Conservation (phyloP, 2,113 vertebrate species). For the Bujurquina vittata region DNA sequence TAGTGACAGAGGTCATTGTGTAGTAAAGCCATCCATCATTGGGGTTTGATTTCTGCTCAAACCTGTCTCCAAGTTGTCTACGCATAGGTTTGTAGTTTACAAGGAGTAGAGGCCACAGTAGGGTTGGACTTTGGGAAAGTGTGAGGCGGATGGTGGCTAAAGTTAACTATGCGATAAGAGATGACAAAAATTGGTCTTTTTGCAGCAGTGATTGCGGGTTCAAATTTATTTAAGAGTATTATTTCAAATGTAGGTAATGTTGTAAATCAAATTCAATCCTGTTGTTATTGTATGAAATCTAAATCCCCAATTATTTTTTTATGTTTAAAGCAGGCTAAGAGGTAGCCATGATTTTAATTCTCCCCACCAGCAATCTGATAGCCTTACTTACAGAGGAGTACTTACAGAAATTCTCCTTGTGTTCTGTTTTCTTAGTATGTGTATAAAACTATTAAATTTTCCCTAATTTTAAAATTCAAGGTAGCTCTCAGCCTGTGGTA, state of each 20-base stretch:
- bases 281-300: neutral
- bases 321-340: slow-evolving; percentile 8
- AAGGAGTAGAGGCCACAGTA: slow-evolving; percentile 27
- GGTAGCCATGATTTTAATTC: neutral
- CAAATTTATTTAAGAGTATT: neutral
- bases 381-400: slow-evolving; percentile 9
- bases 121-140: slow-evolving; percentile 29
- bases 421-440: slow-evolving; percentile 21
- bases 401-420: slow-evolving; percentile 43
- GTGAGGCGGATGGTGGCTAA: neutral
- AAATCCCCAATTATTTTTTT: slow-evolving; percentile 3
- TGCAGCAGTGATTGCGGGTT: neutral
- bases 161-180: neutral
- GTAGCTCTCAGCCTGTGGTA: slow-evolving; percentile 51
- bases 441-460: slow-evolving; percentile 44
- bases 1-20: slow-evolving; percentile 85
- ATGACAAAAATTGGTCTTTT: neutral
- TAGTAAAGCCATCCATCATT: slow-evolving; percentile 79
- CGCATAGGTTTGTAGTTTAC: slow-evolving; percentile 37
- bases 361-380: slow-evolving; percentile 4
- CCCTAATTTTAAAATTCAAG: slow-evolving; percentile 61
- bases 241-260: neutral
- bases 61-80: slow-evolving; percentile 80
- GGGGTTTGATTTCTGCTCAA: slow-evolving; percentile 76
- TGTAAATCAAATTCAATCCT: slow-evolving; percentile 16